Base-by-base conservation (phyloP, 2,888 invertebrate genomes). In the Drosophila paramelanica region DNA sequence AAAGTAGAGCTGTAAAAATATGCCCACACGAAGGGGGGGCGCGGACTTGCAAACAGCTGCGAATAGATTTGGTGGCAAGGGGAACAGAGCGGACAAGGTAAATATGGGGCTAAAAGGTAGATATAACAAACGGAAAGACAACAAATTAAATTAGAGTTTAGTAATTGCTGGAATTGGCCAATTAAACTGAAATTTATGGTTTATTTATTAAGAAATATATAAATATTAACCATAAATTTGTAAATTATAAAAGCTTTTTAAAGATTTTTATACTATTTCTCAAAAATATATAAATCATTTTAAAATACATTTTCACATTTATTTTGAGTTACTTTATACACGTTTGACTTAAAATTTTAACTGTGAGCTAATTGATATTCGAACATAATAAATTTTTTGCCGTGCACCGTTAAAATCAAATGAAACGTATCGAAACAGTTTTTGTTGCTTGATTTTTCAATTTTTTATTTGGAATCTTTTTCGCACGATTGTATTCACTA, bases 351-450 rank as follows among this genome's bases (percentile, higher is more conserved):
- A 36, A 36, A 49, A 25, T 52, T 51, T 42, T 45, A 61, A 43
- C 8, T 27, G 55, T 23, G 11, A 46, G 73, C 67, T 73, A 68
- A 77, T 75, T 77, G 78, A 77, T 68, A 68, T 77, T 47, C 36
- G 53, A 50, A 43, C 41, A 33, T 33, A 67, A 75, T 62, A 64
- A 60, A 62, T 73, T 62, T 38, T 52, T 17, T 10, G 1, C 27
- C 10, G 47, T 49, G 47, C 39, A 69, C 14, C 3, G 23, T 13
- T 14, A 42, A 46, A 52, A 20, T 17, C 42, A 55, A 58, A 39
- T 25, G 31, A 41, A 73, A 39, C 41, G 46, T 17, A 51, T 14
- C 23, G 51, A 65, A 50, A 10, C 41, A 25, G 13, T 61, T 61
- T 11, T n/a, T 43, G 20, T 45, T 25, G 10, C 10, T 31, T 41